Base-by-base conservation (phyloP, 2,113 vertebrate genomes). In the Sakesphorus luctuosus region DNA sequence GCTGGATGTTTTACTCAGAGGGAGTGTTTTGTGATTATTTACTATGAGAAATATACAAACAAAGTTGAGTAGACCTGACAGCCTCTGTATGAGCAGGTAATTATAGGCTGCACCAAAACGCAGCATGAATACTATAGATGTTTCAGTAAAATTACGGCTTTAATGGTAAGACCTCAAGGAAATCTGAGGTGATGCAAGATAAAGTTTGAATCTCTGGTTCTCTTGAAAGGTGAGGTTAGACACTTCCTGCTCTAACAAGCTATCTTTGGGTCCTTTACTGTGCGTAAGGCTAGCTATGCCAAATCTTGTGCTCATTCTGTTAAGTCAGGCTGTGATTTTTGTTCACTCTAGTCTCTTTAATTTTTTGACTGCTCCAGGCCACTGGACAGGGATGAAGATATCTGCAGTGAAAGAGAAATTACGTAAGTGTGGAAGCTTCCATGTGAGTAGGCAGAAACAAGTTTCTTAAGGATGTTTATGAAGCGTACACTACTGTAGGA, bases 61-160 rank as follows among this genome's bases (percentile, higher is more conserved):
- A 20, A 76, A 76, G 13, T 47, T 78, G 44, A 81, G 26, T 46
- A 59, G 23, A 58, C 16, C 19, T 76, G n/a, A 76, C 11, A 33
- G 38, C 25, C 33, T 82, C 62, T 28, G 2, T 76, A 55, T 66
- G 25, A 94, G 13, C 19, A 43, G n/a, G 53, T 69, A 56, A 46
- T 79, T 61, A 52, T 20, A 53, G 13, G 20, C 11, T 49, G n/a
- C n/a, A 79, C 15, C 40, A 49, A 91, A 94, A 84, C 36, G 6
- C 56, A 82, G 14, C 19, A 24, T 81, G 9, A 74, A 47, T 49
- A 9, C 69, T 40, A 8, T 11, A 5, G 3, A 36, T 0, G 0
- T 82, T 84, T 81, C n/a, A 49, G 28, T 69, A 73, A 95, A 84
- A 79, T 29, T 1, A 44, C 7, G 40, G 11, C 25, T 85, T 61